Base-by-base conservation (phyloP, 2,888 invertebrate genomes). In the Molanna angustata region DNA sequence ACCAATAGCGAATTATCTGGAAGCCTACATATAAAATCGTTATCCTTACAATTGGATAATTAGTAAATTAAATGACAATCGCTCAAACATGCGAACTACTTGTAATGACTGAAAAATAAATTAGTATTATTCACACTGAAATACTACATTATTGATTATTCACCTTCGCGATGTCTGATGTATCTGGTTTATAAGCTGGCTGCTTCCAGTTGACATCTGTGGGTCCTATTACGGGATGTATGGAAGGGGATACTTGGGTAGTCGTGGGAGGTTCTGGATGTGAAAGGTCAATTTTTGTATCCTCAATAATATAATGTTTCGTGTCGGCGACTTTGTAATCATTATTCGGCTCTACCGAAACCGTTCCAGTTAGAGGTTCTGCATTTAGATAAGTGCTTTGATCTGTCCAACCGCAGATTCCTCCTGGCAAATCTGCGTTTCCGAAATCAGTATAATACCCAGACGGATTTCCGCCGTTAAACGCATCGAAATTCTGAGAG, bases 381-480 rank as follows among this genome's bases (percentile, higher is more conserved):
- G 77, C 66, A 63, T 84, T 78, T 63, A 90, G 73, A 65, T 88
- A 89, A 44, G 90, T 88, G 66, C 87, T 89, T 66, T 87, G 82
- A 66, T 88, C 90, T 67, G 82, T 83, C 89, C 89, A 90, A 66
- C 86, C 85, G 68, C 87, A 87, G 62, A 90, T 81, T 49, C 89
- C 89, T 57, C 88, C 88, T 4, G 90, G 90, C 60, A 90, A 73
- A 70, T 87, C 86, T 65, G 86, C 83, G 43, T 84, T 80, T 63
- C 84, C 78, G 63, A 82, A 83, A 64, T 83, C 82, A 11, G 86
- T 83, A 63, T 75, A 33, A 32, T 39, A 53, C 39, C 31, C 43
- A 16, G 59, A 45, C 35, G 42, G 45, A 14, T 46, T 61, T 64
- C 71, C 7, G 35, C 42, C 13, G 67, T 64, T 56, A 69, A 70